A percentile compares a stretch with the other conserved stretches of the same genome.
These are phyloP conservation scores for Acrocephalus kingi DNA, from an alignment of 2,113 vertebrate genomes.

Conservation along the genomic window DNA sequence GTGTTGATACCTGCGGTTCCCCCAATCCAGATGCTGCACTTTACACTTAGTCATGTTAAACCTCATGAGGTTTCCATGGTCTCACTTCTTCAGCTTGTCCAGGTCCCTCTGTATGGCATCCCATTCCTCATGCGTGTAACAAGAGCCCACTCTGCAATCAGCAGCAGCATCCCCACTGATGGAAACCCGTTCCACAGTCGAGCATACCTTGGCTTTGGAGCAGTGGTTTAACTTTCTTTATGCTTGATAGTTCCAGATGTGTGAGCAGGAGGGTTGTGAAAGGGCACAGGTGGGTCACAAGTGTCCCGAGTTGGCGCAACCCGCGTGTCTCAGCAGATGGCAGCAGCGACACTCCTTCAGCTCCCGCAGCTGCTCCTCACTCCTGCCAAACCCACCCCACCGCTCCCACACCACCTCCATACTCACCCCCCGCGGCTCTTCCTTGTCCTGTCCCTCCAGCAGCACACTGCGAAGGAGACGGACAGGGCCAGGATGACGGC, in stretches of 20 bases:
- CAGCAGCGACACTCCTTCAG: not conserved
- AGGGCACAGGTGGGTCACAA: not conserved
- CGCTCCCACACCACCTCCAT: fast-evolving
- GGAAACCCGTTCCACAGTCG: not conserved
- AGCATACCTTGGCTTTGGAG: not conserved
- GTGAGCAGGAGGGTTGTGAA: not conserved
- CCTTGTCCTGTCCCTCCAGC: constrained; percentile 73
- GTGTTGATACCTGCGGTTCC: fast-evolving
- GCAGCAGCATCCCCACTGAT: not conserved
- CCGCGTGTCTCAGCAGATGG: not conserved
- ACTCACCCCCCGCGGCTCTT: constrained; percentile 17
- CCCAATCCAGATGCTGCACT: not conserved
- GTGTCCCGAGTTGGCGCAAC: not conserved
- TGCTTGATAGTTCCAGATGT: not conserved
- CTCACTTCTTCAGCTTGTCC: not conserved
- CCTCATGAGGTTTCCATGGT: not conserved
- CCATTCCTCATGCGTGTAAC: not conserved
- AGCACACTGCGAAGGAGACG: constrained; percentile 82
- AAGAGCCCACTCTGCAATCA: too few species aligned
- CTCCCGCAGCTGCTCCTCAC: not conserved
- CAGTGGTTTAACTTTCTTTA: not conserved
- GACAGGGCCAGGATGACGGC: constrained; percentile 81
- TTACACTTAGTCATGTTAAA: not conserved
- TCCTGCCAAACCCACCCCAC: not conserved
- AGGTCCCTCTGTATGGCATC: not conserved